These are phyloP conservation scores for Cirrhinus mrigala DNA, from an alignment of 2,797 vertebrate genomes.

Conservation along the genomic window DNA sequence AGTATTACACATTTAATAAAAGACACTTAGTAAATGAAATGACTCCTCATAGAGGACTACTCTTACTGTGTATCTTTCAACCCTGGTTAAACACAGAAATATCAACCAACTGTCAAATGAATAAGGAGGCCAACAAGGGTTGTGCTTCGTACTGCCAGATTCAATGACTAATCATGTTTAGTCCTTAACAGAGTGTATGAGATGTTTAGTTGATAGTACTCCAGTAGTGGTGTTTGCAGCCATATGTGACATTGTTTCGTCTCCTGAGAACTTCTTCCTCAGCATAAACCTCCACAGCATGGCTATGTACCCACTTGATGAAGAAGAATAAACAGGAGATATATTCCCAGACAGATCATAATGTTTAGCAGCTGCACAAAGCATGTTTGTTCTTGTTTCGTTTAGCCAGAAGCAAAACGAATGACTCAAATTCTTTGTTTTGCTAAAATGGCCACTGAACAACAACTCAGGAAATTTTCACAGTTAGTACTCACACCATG, in stretches of 20 bases:
- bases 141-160: neutral
- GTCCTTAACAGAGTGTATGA: neutral
- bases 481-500: slow-evolving; percentile 48
- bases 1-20: slow-evolving; percentile 42
- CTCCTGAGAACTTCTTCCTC: slow-evolving; percentile 77
- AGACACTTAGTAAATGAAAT: slow-evolving; percentile 49
- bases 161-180: neutral
- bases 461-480: slow-evolving; percentile 60
- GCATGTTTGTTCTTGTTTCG: slow-evolving; percentile 57
- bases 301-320: slow-evolving; percentile 33
- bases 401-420: slow-evolving; percentile 30
- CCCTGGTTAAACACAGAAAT: slow-evolving; percentile 54
- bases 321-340: slow-evolving; percentile 47
- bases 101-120: slow-evolving; percentile 31
- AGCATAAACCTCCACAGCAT: slow-evolving; percentile 61
- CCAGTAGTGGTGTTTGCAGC: slow-evolving; percentile 42
- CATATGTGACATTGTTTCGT: slow-evolving; percentile 73
- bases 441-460: slow-evolving; percentile 53
- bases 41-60: slow-evolving; percentile 79
- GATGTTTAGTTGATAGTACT: slow-evolving; percentile 22
- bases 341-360: slow-evolving; percentile 41
- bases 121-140: slow-evolving; percentile 43
- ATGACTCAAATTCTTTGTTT: slow-evolving; percentile 62
- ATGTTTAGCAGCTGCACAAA: slow-evolving; percentile 64
- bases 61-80: slow-evolving; percentile 46